These are phyloP conservation scores for Caranx melampygus DNA, from an alignment of 2,113 vertebrate genomes.

Conservation along the genomic window DNA sequence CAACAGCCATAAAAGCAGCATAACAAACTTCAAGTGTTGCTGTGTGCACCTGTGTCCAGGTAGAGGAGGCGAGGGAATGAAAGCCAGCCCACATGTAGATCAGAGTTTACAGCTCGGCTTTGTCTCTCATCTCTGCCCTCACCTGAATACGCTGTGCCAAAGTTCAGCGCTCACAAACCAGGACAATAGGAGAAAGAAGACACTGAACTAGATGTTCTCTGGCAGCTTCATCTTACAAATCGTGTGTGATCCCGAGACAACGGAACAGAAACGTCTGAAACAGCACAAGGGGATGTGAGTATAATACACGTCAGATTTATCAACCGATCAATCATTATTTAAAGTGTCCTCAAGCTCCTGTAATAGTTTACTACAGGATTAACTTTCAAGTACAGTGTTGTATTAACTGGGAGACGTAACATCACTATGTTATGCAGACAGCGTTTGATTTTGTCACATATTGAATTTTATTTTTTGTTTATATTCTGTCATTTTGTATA, in stretches of 20 bases:
- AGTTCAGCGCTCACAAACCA: constrained; percentile 67
- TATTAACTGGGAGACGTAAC: not conserved
- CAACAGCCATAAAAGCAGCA: constrained; percentile 64
- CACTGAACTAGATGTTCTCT: constrained; percentile 57
- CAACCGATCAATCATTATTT: constrained; percentile 35
- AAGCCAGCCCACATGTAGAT: constrained; percentile 58
- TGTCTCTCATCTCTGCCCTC: constrained; percentile 33
- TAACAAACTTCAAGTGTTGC: constrained; percentile 33
- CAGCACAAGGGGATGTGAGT: constrained; percentile 51
- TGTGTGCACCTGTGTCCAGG: constrained; percentile 34
- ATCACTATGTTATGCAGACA: not conserved
- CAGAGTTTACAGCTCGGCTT: constrained; percentile 37
- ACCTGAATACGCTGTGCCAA: constrained; percentile 62
- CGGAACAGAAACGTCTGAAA: constrained; percentile 29
- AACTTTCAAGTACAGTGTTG: constrained; percentile 55
- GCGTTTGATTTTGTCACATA: not conserved
- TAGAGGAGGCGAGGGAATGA: constrained; percentile 39
- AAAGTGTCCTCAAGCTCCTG: not conserved
- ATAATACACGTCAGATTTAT: constrained; percentile 31
- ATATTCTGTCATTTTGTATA: not conserved
- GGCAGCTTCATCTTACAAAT: constrained; percentile 60
- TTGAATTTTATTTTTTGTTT: not conserved
- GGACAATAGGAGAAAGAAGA: constrained; percentile 72
- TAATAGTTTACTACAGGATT: constrained; percentile 54
- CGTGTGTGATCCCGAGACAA: constrained; percentile 18